A percentile compares a stretch with the other conserved stretches of the same genome.
Conservation (phyloP, 2,113 vertebrate genomes). For the Stictonetta naevosa region DNA sequence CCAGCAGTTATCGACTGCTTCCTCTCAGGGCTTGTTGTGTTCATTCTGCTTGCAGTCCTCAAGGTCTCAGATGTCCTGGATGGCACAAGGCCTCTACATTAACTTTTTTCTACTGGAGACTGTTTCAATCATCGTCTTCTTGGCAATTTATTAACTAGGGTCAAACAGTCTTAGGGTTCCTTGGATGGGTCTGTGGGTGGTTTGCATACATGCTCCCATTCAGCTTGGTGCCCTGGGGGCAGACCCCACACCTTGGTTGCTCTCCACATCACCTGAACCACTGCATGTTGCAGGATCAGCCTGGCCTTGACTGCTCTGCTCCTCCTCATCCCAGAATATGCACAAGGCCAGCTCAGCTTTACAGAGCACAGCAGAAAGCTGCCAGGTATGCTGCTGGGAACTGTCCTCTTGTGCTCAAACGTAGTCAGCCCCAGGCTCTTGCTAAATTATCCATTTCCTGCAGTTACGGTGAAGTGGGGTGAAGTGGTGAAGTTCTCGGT, state of each 20-base stretch:
- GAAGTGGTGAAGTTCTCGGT: background rate
- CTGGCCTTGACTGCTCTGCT: fast-evolving
- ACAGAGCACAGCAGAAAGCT: background rate
- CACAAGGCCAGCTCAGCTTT: fast-evolving
- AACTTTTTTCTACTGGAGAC: constrained; percentile 13
- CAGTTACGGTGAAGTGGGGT: background rate
- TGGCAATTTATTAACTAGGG: background rate
- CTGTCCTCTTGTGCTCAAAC: background rate
- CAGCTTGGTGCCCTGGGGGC: background rate
- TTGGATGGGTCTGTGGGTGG: background rate
- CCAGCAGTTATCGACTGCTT: background rate
- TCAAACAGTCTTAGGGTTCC: background rate
- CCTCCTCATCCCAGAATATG: fast-evolving
- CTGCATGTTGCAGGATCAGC: background rate
- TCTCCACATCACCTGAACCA: background rate
- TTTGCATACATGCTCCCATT: background rate
- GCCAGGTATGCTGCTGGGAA: background rate
- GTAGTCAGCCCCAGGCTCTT: background rate
- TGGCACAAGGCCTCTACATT: background rate
- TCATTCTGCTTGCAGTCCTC: background rate
- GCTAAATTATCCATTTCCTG: background rate
- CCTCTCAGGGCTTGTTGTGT: background rate
- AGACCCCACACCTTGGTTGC: background rate
- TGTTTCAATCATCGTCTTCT: background rate
- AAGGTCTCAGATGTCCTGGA: background rate